phyloP scores from a whole-genome alignment of 2,888 invertebrate species.

The Amblyteles armatorius region DNA sequence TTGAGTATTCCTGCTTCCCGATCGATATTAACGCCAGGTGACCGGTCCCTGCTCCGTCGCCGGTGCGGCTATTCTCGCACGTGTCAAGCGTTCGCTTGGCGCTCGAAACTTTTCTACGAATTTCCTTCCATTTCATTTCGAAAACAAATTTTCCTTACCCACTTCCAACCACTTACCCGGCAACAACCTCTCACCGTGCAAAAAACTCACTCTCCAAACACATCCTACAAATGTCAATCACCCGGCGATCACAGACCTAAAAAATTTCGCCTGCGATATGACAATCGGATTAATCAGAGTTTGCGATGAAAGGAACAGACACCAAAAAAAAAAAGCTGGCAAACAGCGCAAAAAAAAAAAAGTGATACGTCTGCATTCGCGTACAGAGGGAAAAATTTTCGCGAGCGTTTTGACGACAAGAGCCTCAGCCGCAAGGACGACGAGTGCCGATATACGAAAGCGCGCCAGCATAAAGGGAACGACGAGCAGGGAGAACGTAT shows the following conservation, averaged over 20 bases:
- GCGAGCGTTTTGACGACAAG: slow-evolving; percentile 17
- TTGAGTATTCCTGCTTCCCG: slow-evolving; percentile 60
- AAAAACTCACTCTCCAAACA: background rate
- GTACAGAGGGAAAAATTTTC: slow-evolving; percentile 19
- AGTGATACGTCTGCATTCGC: background rate
- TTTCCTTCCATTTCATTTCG: background rate
- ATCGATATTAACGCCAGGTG: slow-evolving; percentile 76
- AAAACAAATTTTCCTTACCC: background rate
- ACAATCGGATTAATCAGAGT: slow-evolving; percentile 35
- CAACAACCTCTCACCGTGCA: background rate
- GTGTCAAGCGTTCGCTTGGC: slow-evolving; percentile 46
- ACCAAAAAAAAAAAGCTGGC: background rate
- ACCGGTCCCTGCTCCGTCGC: slow-evolving; percentile 56
- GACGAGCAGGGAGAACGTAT: slow-evolving; percentile 22
- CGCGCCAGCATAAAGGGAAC: slow-evolving; percentile 17
- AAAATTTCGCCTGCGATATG: slow-evolving; percentile 44
- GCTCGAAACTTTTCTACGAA: slow-evolving; percentile 10
- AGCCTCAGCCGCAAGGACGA: background rate
- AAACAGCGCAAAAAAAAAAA: background rate
- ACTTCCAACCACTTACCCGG: background rate
- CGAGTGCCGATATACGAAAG: background rate
- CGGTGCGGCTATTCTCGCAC: slow-evolving; percentile 19
- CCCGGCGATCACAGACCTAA: slow-evolving; percentile 23
- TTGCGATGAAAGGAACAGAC: background rate
- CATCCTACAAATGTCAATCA: slow-evolving; percentile 34